Base-by-base conservation (phyloP, 2,113 vertebrate genomes). In the Spizaetus ornatus region DNA sequence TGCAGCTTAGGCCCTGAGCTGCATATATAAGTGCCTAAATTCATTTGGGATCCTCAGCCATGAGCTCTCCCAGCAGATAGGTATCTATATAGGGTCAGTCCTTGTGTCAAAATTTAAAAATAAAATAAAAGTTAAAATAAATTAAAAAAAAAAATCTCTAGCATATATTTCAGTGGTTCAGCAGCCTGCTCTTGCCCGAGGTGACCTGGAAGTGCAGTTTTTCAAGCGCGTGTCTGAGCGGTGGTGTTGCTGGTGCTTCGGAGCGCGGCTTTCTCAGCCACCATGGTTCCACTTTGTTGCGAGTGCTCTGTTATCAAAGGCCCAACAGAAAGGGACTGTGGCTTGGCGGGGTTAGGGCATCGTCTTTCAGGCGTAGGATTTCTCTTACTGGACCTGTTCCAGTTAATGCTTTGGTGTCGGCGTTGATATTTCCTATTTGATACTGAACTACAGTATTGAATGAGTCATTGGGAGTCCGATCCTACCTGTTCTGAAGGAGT, bases 201-300 rank as follows among this genome's bases (percentile, higher is more conserved):
- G 16, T 78, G 80, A 56, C 3, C 16, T 14, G 36, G 43, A 31
- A 56, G 23, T 13, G 10, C 12, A 36, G 13, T 40, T 73, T 83
- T 71, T 29, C 16, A 55, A 1, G 14, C 2, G 4, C 1, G 3
- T 26, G 12, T 40, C n/a, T 69, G 53, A 38, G 18, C 2, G 2
- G 32, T 59, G 66, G 5, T 56, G 43, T 1, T 69, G 20, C 7
- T 77, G 40, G 5, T 81, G 36, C 45, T 83, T 3, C 16, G 43
- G 17, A 83, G 26, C 0, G 0, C 18, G 62, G 7, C 48, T 73
- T 78, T 77, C 63, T 83, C 86, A 69, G 22, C 16, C n/a, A 4
- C 23, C 16, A 10, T 1, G 0, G 29, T 38, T 84, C 34, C 48
- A 47, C 32, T 21, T 20, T 13, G 22, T 32, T 66, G 32, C 0